These are phyloP conservation scores for Nomada fabriciana DNA, from an alignment of 2,888 invertebrate species.

Conservation along the genomic window DNA sequence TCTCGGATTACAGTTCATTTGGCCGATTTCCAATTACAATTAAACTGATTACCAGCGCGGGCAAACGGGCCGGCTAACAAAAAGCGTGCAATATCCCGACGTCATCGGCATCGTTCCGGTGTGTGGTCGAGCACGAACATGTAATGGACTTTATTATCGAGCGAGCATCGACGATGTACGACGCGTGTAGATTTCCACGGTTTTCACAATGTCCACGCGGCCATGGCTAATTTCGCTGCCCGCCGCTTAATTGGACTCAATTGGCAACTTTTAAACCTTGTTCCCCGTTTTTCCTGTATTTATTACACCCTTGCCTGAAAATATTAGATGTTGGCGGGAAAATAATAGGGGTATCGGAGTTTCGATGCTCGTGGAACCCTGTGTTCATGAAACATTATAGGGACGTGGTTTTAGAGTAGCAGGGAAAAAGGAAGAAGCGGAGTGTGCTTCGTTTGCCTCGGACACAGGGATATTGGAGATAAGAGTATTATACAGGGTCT, in stretches of 20 bases:
- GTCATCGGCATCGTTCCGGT: conserved; percentile 46
- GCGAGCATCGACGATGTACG: conserved; percentile 54
- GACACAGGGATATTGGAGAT: too few species aligned
- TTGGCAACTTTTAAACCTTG: conserved; percentile 35
- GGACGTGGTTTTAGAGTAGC: too few species aligned
- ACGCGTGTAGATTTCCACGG: conserved; percentile 47
- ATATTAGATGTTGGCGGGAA: neutral
- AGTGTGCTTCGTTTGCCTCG: too few species aligned
- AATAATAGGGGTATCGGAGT: too few species aligned
- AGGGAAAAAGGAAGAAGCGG: too few species aligned
- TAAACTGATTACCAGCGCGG: conserved; percentile 73
- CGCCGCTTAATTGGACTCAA: conserved; percentile 25
- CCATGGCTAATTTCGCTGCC: conserved; percentile 33
- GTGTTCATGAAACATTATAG: too few species aligned
- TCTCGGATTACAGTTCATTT: conserved; percentile 76
- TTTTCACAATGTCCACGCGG: conserved; percentile 55
- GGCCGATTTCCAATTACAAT: conserved; percentile 79
- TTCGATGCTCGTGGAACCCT: too few species aligned
- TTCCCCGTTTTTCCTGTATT: neutral
- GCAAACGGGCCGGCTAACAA: conserved; percentile 64
- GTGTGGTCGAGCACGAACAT: conserved; percentile 63
- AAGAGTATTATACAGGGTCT: too few species aligned
- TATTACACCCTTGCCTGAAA: neutral
- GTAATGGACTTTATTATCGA: conserved; percentile 69
- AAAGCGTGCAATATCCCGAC: conserved; percentile 65